These are phyloP conservation scores for Aegithalos caudatus DNA, from an alignment of 2,113 vertebrate species.

Conservation along the genomic window DNA sequence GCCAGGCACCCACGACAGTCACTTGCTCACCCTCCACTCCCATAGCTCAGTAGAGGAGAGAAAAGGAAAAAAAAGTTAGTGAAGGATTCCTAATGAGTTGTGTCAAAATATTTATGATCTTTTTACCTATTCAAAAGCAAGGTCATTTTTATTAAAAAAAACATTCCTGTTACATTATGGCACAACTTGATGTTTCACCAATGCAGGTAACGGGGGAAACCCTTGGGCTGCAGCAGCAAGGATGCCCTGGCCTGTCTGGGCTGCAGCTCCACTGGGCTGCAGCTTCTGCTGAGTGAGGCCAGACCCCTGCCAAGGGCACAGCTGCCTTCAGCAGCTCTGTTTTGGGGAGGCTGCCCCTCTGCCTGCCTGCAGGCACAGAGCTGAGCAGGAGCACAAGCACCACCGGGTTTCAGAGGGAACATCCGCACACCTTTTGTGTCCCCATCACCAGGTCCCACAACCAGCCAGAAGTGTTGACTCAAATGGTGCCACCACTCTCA, in stretches of 20 bases:
- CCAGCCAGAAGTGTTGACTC: no score
- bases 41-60: neutral
- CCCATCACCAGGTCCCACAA: no score
- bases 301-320: fast-evolving
- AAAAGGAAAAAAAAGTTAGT: neutral
- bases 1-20: neutral
- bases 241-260: no score
- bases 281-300: no score
- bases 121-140: neutral
- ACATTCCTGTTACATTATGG: fast-evolving
- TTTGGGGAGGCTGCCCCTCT: neutral
- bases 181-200: neutral
- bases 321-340: neutral
- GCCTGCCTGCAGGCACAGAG: neutral
- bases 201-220: no score
- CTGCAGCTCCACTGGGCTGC: no score
- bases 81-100: neutral
- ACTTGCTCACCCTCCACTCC: neutral
- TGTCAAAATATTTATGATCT: neutral
- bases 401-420: fast-evolving
- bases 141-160: neutral
- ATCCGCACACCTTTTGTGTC: neutral
- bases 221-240: neutral
- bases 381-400: fast-evolving
- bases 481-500: no score